Evolutionary conservation across 1,140 invertebrate species (phyloP), one percentile per base, ranked within the genome.

Genomic region (Zelostemma sp.): DNA sequence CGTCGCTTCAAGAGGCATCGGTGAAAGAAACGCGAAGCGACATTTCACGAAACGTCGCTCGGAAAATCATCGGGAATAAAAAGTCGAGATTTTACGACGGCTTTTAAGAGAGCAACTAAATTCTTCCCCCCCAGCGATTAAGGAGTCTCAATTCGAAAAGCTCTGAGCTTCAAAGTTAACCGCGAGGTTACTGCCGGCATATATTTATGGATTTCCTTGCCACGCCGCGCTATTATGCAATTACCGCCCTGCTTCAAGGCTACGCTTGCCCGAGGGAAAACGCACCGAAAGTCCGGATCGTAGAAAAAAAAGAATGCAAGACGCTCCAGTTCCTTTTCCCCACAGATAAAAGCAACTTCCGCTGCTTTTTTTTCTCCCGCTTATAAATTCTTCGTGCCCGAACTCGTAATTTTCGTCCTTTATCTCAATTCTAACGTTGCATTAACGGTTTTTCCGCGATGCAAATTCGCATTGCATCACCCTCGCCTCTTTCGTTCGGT

Each of bases 171-270:
- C 40, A 65, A 72, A 72, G 49, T 56, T 64, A 46, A 46, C 41
- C 54, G 43, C 41, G 35, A 60, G 43, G 69, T 61, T 60, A 57
- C 59, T 58, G 65, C 51, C 69, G 56, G 60, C 49, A 46, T 46
- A 58, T 64, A 68, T 68, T 72, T 72, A 64, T 64, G 64, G 53
- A 47, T 58, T 67, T 59, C 53, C 41, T 63, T 50, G 58, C 59
- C 64, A 57, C 18, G 64, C 48, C 48, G 55, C 61, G 16, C 49
- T 57, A 68, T 72, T 72, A 72, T 67, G 60, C 56, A 72, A 72
- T 72, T 72, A 72, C 55, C 48, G 63, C 51, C 62, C 57, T 47
- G 45, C 64, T 64, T 33, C 53, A 62, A 64, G 57, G 64, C 56
- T 64, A 15, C 50, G 53, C 43, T 63, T 17, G 46, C 61, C 58